These are phyloP conservation scores for Parnassius apollo DNA, from an alignment of 2,888 invertebrate species.

Conservation along the genomic window DNA sequence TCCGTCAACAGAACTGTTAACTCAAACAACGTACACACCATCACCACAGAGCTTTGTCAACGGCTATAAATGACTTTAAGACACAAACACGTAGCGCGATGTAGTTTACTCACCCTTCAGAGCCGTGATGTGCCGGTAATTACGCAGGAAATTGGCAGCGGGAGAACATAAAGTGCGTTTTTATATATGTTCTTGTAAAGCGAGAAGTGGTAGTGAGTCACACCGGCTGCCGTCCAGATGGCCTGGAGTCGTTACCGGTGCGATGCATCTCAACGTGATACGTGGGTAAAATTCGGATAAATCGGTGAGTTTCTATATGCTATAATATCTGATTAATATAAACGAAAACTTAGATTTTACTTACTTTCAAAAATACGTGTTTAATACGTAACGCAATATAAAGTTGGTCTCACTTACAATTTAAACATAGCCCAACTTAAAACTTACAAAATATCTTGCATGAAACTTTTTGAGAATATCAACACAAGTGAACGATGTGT, in stretches of 20 bases:
- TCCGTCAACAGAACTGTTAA: no score
- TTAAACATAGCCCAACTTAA: background rate
- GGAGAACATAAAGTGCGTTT: constrained; percentile 9
- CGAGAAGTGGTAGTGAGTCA: constrained; percentile 12
- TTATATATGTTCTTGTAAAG: constrained; percentile 4
- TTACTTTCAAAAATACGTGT: no score
- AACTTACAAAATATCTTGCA: background rate
- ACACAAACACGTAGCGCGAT: background rate
- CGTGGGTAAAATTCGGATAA: background rate
- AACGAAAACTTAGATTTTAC: no score
- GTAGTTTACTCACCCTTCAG: background rate
- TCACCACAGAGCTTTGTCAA: background rate
- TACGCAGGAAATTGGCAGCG: constrained; percentile 6
- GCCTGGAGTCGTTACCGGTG: constrained; percentile 9
- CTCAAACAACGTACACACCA: background rate
- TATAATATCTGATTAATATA: no score
- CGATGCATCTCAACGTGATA: background rate
- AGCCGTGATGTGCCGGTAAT: background rate
- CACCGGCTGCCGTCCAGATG: constrained; percentile 15
- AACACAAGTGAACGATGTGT: background rate
- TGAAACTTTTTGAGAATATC: background rate
- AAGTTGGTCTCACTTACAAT: background rate
- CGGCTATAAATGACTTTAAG: no score
- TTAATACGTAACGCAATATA: no score
- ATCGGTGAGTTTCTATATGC: background rate